These are phyloP conservation scores for Thalassarche chlororhynchos DNA, from an alignment of 2,113 vertebrate species.

Conservation along the genomic window DNA sequence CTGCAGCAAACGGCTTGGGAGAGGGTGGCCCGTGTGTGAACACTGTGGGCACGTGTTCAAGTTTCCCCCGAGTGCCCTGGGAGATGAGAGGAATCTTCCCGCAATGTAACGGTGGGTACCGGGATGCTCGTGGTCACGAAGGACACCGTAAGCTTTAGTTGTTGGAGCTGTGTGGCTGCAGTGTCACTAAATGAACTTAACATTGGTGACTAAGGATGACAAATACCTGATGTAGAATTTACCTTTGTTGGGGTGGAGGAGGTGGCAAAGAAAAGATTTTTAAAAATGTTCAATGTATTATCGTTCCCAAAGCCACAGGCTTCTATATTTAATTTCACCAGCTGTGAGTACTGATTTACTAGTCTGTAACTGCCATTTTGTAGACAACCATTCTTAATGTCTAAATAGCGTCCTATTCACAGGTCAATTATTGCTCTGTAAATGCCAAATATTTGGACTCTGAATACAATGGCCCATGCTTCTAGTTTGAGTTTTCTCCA, in stretches of 20 bases:
- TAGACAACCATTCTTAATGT: neutral
- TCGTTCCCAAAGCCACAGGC: neutral
- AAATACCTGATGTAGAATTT: neutral
- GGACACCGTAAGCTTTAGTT: neutral
- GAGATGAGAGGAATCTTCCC: neutral
- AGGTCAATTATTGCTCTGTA: neutral
- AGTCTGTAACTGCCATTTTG: neutral
- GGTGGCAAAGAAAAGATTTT: neutral
- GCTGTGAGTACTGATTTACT: neutral
- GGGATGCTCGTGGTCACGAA: accelerated
- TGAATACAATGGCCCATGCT: neutral
- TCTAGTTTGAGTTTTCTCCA: neutral
- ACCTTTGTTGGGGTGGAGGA: neutral
- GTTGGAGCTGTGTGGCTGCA: neutral
- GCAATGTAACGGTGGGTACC: too few species aligned
- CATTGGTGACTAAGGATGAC: neutral
- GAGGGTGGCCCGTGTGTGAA: neutral
- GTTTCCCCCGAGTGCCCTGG: neutral
- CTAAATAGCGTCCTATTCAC: neutral
- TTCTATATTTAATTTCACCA: neutral
- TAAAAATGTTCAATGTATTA: accelerated
- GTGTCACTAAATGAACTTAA: neutral
- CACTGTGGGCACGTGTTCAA: neutral
- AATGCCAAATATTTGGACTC: neutral
- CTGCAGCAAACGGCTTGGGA: neutral